A percentile compares a stretch with the other conserved stretches of the same genome.
Conservation (phyloP, 2,888 invertebrate species). For the Aleiodes alternator region DNA sequence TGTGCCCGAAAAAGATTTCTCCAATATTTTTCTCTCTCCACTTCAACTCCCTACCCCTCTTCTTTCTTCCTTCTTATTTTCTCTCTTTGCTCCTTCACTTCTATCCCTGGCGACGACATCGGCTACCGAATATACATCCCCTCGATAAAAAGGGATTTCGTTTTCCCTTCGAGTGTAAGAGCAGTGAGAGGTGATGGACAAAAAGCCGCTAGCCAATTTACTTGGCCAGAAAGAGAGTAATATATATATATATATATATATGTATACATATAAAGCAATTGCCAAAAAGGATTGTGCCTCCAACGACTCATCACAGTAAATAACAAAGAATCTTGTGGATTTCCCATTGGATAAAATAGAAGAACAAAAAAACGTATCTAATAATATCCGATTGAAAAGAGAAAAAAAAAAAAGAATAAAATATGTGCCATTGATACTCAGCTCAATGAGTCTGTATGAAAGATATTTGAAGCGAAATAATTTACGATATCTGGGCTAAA, state of each 20-base stretch:
- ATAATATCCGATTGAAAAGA: neutral
- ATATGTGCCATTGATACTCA: neutral
- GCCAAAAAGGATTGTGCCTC: slow-evolving; percentile 19
- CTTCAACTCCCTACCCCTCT: slow-evolving; percentile 7
- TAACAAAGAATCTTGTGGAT: slow-evolving; percentile 5
- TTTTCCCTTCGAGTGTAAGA: slow-evolving; percentile 28
- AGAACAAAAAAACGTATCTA: neutral
- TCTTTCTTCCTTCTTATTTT: slow-evolving; percentile 12
- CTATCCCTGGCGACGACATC: slow-evolving; percentile 17
- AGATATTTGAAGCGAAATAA: neutral
- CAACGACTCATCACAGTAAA: slow-evolving; percentile 24
- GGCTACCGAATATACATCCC: slow-evolving; percentile 21
- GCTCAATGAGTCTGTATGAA: neutral
- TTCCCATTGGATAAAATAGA: neutral
- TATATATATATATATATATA: no score
- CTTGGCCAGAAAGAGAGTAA: neutral
- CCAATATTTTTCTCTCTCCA: slow-evolving; percentile 50
- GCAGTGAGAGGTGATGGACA: neutral
- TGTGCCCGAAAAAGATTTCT: slow-evolving; percentile 30
- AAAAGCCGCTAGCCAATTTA: slow-evolving; percentile 33
- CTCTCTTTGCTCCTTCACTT: slow-evolving; percentile 29
- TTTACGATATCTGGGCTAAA: neutral
- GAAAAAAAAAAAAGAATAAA: neutral
- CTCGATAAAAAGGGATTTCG: slow-evolving; percentile 33
- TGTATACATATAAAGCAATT: slow-evolving; percentile 9